Base-by-base conservation (phyloP, 2,113 vertebrate species). In the Taxidea taxus region DNA sequence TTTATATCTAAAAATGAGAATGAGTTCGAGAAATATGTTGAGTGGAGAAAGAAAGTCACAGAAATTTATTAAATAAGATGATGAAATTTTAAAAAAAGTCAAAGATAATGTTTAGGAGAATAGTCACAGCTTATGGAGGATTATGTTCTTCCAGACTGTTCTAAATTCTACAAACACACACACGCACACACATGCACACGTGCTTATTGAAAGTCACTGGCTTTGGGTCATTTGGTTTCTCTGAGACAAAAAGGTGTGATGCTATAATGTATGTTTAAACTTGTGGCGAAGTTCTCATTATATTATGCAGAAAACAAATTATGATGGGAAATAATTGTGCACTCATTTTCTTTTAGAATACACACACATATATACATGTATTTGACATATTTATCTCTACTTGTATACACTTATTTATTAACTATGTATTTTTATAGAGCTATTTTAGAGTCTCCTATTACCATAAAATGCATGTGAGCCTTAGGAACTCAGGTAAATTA, bases 201-300 rank as follows among this genome's bases (percentile, higher is more conserved):
- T 58, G 56, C 34, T 56, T 58, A 10, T 83, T 95, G 94, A 87
- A 72, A 87, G 94, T 68, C 90, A 54, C 39, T 96, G 20, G 8
- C 54, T 90, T 75, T 80, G 13, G 58, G 11, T 34, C 31, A 74
- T 92, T 91, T 78, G 16, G 31, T 89, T 96, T 83, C 14, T 49
- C 80, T 92, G 25, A 60, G 18, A 56, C 49, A 84, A 95, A 95
- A 92, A 82, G 70, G 78, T n/a, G 42, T 86, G 96, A 44, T 97
- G 18, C 21, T 78, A 25, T 97, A 82, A 60, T 66, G 44, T 89
- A 51, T 81, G 75, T 88, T 95, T 88, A 64, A 95, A 84, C 16
- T 47, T 44, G 2, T 90, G 20, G 39, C 20, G 13, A 58, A 90
- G 21, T 86, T 96, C 29, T 92, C 51, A 54, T 92, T 92, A 2